A percentile compares a stretch with the other conserved stretches of the same genome.
These are phyloP conservation scores for Triplophysa rosa DNA, from an alignment of 2,113 vertebrate genomes.

Conservation along the genomic window DNA sequence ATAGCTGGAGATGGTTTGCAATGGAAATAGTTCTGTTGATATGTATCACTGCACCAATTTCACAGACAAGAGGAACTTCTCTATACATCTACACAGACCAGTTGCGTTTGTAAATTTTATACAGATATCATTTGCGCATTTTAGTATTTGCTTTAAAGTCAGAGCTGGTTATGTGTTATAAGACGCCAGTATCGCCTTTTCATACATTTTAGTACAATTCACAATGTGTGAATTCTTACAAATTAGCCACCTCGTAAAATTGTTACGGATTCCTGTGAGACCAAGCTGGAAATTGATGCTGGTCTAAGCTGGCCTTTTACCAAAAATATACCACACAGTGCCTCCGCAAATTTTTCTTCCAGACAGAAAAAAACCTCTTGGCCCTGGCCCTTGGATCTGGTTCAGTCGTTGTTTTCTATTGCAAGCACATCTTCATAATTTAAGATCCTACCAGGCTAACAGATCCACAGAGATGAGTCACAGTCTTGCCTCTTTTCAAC, in stretches of 20 bases:
- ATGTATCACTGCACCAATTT: slow-evolving; percentile 34
- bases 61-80: slow-evolving; percentile 50
- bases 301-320: too few relatives aligned
- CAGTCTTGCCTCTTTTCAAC: slow-evolving; percentile 1
- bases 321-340: not conserved
- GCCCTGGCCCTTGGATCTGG: not conserved
- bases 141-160: too few relatives aligned
- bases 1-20: not conserved
- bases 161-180: too few relatives aligned
- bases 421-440: slow-evolving; percentile 33
- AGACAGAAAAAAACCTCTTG: slow-evolving; percentile 5
- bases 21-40: slow-evolving; percentile 56
- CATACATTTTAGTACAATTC: too few relatives aligned
- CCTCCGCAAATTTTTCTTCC: not conserved
- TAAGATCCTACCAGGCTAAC: slow-evolving; percentile 20
- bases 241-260: too few relatives aligned
- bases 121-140: too few relatives aligned
- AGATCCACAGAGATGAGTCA: slow-evolving; percentile 11
- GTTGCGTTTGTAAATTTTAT: too few relatives aligned
- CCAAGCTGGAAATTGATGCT: too few relatives aligned
- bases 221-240: too few relatives aligned
- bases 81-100: not conserved
- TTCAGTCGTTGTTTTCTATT: slow-evolving; percentile 8
- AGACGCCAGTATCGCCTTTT: too few relatives aligned
- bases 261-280: too few relatives aligned